phyloP scores from a whole-genome alignment of 2,888 invertebrate species.

The Digitonthophagus gazella region DNA sequence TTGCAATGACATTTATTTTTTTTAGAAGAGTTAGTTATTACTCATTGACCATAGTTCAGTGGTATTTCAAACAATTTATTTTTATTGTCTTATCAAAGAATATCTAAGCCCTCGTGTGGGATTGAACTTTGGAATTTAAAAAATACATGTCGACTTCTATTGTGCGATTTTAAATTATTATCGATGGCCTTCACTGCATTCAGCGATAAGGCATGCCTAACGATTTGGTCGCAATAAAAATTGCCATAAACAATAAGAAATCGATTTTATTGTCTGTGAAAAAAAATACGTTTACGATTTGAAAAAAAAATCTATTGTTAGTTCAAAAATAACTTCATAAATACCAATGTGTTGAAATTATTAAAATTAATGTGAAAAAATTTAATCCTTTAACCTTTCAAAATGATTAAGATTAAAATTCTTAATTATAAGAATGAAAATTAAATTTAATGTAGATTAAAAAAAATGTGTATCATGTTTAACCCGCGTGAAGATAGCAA shows the following conservation, averaged over 20 bases:
- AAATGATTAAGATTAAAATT: no score
- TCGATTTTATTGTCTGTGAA: no score
- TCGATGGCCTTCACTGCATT: not conserved
- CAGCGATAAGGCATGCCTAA: not conserved
- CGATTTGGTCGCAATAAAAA: not conserved
- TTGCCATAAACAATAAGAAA: not conserved
- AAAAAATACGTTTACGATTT: no score
- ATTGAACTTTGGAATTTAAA: not conserved
- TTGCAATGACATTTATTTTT: not conserved
- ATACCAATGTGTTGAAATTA: no score
- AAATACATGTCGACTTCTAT: not conserved
- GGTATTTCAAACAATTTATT: not conserved
- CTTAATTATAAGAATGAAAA: no score
- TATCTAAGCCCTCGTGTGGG: not conserved
- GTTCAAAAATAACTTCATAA: no score
- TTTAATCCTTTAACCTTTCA: no score
- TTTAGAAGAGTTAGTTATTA: not conserved
- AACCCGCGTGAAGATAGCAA: no score
- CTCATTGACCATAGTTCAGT: slow-evolving; percentile 1
- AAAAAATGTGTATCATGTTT: no score
- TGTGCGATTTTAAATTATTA: not conserved
- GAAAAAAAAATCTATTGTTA: no score
- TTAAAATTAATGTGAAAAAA: no score
- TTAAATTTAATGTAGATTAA: no score
- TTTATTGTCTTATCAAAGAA: not conserved